A percentile compares a stretch with the other conserved stretches of the same genome.
phyloP scores from a whole-genome alignment of 2,888 invertebrate genomes.

The Lepas anatifera region DNA sequence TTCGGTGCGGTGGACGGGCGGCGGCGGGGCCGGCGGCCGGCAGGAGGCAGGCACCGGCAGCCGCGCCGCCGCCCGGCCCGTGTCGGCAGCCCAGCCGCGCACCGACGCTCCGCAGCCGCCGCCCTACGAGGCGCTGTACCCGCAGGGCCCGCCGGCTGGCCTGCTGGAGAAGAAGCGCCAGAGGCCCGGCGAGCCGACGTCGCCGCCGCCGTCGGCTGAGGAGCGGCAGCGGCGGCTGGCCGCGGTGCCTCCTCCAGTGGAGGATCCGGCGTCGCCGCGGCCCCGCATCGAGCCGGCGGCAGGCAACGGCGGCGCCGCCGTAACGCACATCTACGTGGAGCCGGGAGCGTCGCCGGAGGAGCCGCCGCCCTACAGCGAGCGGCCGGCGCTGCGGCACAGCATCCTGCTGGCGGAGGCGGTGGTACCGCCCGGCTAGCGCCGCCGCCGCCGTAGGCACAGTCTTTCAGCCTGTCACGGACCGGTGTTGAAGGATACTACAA shows the following conservation, averaged over 20 bases:
- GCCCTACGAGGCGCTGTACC: slow-evolving; percentile 1
- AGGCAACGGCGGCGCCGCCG: neutral
- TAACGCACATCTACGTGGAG: neutral
- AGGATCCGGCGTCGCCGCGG: neutral
- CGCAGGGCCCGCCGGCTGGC: neutral
- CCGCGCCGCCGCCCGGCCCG: slow-evolving; percentile 4
- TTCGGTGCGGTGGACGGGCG: slow-evolving; percentile 6
- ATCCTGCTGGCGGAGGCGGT: neutral
- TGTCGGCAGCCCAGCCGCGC: no score
- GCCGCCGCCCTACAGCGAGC: slow-evolving; percentile 1
- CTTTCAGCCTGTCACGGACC: no score
- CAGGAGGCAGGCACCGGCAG: neutral
- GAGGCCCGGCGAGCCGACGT: neutral
- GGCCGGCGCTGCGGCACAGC: neutral
- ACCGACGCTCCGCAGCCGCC: neutral
- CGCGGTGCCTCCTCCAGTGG: neutral
- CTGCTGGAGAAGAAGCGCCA: neutral
- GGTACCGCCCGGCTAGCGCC: neutral
- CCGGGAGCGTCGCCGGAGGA: neutral
- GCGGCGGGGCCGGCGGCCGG: neutral
- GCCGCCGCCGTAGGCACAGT: neutral
- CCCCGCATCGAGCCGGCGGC: no score
- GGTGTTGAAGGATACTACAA: no score
- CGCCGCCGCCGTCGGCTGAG: neutral
- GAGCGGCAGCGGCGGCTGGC: neutral